Percentiles rank a stretch among this genome's conserved stretches.
Conservation (phyloP, 2,797 vertebrate genomes). For the Cetoscarus ocellatus region DNA sequence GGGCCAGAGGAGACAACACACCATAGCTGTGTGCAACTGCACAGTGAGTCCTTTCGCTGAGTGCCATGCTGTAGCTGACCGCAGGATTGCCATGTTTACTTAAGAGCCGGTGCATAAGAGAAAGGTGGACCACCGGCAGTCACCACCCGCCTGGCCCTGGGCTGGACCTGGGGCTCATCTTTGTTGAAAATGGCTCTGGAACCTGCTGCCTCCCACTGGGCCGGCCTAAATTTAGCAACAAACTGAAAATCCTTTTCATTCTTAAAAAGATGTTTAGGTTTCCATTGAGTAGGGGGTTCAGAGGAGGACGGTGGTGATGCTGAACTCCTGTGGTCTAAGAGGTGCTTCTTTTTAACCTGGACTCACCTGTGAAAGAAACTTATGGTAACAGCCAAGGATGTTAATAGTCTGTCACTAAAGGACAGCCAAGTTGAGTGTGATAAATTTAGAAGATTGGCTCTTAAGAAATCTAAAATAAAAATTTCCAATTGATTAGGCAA, state of each 20-base stretch:
- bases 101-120: slow-evolving; percentile 89
- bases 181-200: slow-evolving; percentile 87
- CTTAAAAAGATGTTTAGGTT: slow-evolving; percentile 85
- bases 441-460: slow-evolving; percentile 29
- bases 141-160: slow-evolving; percentile 82
- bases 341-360: slow-evolving; percentile 53
- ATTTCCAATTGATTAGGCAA: too few species aligned
- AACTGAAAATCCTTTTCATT: slow-evolving; percentile 86
- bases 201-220: slow-evolving; percentile 78
- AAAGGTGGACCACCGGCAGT: slow-evolving; percentile 86
- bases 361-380: slow-evolving; percentile 60
- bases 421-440: slow-evolving; percentile 20
- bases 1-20: slow-evolving; percentile 83
- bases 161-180: slow-evolving; percentile 86
- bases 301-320: slow-evolving; percentile 70
- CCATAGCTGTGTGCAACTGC: slow-evolving; percentile 84
- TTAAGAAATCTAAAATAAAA: not conserved
- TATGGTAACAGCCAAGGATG: slow-evolving; percentile 24
- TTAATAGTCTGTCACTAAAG: slow-evolving; percentile 13
- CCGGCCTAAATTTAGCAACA: slow-evolving; percentile 88
- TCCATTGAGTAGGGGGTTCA: slow-evolving; percentile 79
- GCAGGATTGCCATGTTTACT: slow-evolving; percentile 88
- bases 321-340: slow-evolving; percentile 57
- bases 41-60: slow-evolving; percentile 87
- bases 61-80: slow-evolving; percentile 85